Evolutionary conservation across 2,888 invertebrate genomes (phyloP).

Genomic region (Hirtodrosophila alboralis): DNA sequence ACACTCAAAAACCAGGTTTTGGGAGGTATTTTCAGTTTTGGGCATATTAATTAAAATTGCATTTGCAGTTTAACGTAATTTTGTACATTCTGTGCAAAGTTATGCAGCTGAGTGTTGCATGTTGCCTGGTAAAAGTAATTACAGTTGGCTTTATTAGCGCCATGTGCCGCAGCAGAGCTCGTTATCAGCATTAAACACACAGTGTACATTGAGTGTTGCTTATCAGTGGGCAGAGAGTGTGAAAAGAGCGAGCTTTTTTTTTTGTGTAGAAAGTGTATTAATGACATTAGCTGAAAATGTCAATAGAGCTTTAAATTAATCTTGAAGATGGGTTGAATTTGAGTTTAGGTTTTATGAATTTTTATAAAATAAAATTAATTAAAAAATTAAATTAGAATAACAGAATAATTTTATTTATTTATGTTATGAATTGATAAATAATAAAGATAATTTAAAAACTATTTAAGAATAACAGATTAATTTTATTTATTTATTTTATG

Average conservation of each 20-base stretch:
- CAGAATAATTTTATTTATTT: too few relatives aligned
- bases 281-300: conserved; percentile 12
- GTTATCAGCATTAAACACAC: conserved; percentile 30
- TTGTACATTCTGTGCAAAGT: conserved; percentile 24
- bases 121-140: conserved; percentile 11
- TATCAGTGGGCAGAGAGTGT: conserved; percentile 17
- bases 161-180: not conserved
- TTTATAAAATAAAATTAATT: too few relatives aligned
- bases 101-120: conserved; percentile 25
- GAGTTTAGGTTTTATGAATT: too few relatives aligned
- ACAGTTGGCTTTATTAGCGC: conserved; percentile 12
- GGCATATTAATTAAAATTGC: conserved; percentile 69
- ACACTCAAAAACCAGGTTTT: too few relatives aligned
- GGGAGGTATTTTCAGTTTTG: conserved; percentile 9
- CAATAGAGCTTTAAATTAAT: not conserved
- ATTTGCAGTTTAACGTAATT: conserved; percentile 46
- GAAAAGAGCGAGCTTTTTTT: not conserved
- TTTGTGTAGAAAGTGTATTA: not conserved
- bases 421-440: too few relatives aligned
- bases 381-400: too few relatives aligned
- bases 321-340: not conserved
- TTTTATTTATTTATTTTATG: too few relatives aligned
- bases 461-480: too few relatives aligned
- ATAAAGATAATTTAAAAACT: too few relatives aligned
- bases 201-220: conserved; percentile 14